Base-by-base conservation (phyloP, 2,797 vertebrate species). In the Sebastes cheni region DNA sequence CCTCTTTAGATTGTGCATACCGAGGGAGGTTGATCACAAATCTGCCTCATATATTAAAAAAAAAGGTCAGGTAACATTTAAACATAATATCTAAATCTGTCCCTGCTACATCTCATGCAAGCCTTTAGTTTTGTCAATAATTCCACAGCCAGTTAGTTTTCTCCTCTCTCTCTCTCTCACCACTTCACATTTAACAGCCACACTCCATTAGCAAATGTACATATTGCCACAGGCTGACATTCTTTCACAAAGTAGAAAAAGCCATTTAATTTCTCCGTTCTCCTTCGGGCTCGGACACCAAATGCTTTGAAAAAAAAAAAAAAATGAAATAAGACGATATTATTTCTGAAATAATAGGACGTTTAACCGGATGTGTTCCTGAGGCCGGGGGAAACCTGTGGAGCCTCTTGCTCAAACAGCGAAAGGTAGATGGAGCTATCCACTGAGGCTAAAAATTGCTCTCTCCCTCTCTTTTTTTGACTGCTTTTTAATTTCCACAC, bases 131-230 rank as follows among this genome's bases (percentile, higher is more conserved):
- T 89, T 90, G 91, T 93, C 91, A 87, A 89, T 92, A 93, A 89
- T 89, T 92, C 80, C 80, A 87, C 88, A 90, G 91, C 86, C 89
- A 82, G 86, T 92, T 90, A 86, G 88, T 87, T 93, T 89, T 72
- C 82, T 68, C 27, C 81, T 79, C 79, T 87, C 80, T 84, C 75
- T 50, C 46, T 12, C 36, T 42, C 39, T 42, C 39, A 52, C 84
- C 84, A 89, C 83, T 88, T 92, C 88, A 86, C 90, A 90, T 92
- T 93, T 91, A 93, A 87, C 86, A 89, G 85, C 87, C 85, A 88
- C 87, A 89, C 92, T 93, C 89, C 90, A 94, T 94, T 94, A 94
- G 85, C 72, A 89, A 91, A 92, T 90, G 91, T 88, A 93, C 89
- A 94, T 91, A 88, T 84, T 86, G 86, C 92, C 89, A 92, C 58